phyloP scores from a whole-genome alignment of 2,113 vertebrate species.

The Pholis gunnellus region DNA sequence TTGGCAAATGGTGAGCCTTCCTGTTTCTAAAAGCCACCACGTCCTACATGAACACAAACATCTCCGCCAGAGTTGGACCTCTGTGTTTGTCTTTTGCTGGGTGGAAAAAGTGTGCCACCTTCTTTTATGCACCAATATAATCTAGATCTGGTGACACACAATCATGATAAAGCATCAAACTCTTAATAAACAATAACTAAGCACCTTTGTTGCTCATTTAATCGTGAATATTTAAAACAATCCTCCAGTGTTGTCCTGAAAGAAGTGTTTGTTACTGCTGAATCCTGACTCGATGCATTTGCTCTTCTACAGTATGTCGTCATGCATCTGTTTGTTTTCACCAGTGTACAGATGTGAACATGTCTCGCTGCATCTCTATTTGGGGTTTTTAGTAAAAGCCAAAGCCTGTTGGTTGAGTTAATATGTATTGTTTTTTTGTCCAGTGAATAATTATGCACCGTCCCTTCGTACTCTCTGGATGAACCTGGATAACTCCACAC shows the following conservation, averaged over 20 bases:
- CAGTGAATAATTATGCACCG: not conserved
- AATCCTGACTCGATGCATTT: not conserved
- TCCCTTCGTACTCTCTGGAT: not conserved
- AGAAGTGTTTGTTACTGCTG: not conserved
- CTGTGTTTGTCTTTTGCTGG: not conserved
- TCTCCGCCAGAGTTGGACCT: not conserved
- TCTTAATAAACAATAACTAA: too few relatives aligned
- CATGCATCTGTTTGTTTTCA: not conserved
- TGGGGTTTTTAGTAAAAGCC: not conserved
- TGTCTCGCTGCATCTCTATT: too few relatives aligned
- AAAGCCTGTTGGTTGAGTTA: not conserved
- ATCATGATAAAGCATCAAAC: not conserved
- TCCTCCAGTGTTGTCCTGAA: not conserved
- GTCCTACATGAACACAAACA: not conserved
- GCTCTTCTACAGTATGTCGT: not conserved
- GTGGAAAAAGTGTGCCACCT: not conserved
- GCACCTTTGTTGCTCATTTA: not conserved
- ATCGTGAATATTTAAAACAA: not conserved
- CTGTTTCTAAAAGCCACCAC: not conserved
- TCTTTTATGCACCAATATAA: not conserved
- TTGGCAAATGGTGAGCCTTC: not conserved
- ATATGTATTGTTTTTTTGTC: not conserved
- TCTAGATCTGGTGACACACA: not conserved
- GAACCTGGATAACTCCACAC: not conserved
- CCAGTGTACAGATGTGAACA: not conserved